phyloP scores from a whole-genome alignment of 1,140 invertebrate genomes.

The Vollenhovia emeryi region DNA sequence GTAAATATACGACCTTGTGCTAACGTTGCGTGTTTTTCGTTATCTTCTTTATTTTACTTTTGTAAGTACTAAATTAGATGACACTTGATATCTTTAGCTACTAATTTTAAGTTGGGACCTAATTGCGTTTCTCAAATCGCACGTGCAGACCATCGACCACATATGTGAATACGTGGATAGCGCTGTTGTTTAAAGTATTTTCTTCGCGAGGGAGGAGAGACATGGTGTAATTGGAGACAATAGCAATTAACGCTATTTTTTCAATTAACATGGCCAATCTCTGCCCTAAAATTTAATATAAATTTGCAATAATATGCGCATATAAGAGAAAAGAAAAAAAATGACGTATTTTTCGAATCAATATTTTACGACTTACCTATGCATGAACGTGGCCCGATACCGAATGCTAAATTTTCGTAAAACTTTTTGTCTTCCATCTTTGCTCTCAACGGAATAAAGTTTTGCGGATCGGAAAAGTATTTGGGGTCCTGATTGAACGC shows the following conservation, averaged over 20 bases:
- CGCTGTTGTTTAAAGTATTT: constrained; percentile 35
- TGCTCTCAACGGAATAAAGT: constrained; percentile 76
- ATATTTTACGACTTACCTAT: constrained; percentile 70
- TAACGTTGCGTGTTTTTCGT: background rate
- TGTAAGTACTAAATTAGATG: background rate
- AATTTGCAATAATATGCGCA: background rate
- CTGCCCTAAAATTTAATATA: constrained; percentile 82
- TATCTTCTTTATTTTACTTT: background rate
- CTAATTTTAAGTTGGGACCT: background rate
- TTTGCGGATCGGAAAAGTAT: constrained; percentile 73
- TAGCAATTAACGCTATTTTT: constrained; percentile 86
- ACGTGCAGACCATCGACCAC: constrained; percentile 69
- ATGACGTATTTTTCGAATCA: background rate
- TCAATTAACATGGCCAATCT: constrained; percentile 88
- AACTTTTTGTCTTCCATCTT: constrained; percentile 63
- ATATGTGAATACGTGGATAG: constrained; percentile 72
- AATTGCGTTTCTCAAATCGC: constrained; percentile 67
- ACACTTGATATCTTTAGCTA: background rate
- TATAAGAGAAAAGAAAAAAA: background rate
- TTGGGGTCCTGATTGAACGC: constrained; percentile 81
- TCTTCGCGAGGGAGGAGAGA: constrained; percentile 75
- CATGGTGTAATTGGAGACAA: constrained; percentile 82
- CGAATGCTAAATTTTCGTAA: constrained; percentile 73
- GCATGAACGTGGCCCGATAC: constrained; percentile 77
- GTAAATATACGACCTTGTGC: constrained; percentile 35